Evolutionary conservation across 2,113 vertebrate genomes (phyloP).

Genomic region (Lagenorhynchus albirostris): DNA sequence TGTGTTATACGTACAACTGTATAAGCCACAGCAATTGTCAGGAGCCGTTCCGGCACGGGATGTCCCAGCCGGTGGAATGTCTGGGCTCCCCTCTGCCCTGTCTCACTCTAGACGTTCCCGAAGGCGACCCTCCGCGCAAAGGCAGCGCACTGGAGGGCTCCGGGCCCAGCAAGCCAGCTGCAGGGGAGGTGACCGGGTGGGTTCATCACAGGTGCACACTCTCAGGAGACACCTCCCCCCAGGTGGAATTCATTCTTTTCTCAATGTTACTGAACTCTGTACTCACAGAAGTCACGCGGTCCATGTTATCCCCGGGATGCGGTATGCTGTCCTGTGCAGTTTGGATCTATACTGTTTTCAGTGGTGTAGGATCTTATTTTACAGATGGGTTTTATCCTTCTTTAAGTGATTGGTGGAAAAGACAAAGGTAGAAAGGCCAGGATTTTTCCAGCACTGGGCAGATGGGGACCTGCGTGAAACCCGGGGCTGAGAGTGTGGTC

Average conservation of each 20-base stretch:
- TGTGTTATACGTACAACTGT: rapidly evolving
- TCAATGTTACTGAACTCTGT: neutral
- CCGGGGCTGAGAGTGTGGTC: neutral
- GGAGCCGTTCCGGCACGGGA: rapidly evolving
- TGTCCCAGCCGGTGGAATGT: neutral
- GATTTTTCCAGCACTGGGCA: neutral
- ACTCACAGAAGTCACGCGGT: rapidly evolving
- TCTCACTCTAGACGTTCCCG: rapidly evolving
- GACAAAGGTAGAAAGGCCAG: neutral
- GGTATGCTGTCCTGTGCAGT: neutral
- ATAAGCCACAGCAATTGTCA: rapidly evolving
- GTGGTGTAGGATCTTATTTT: neutral
- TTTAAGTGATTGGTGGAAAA: neutral
- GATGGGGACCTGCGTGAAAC: neutral
- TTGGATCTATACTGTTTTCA: neutral
- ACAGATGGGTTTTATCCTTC: neutral
- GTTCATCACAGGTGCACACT: neutral
- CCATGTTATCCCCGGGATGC: neutral
- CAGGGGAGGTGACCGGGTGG: neutral
- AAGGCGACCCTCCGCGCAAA: neutral
- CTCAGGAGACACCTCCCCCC: rapidly evolving
- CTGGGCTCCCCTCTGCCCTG: neutral
- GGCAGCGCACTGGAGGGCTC: rapidly evolving
- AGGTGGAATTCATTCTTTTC: neutral
- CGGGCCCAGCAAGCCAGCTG: neutral